Base-by-base conservation (phyloP, 2,888 invertebrate species). In the Eudiplozoon nipponicum region DNA sequence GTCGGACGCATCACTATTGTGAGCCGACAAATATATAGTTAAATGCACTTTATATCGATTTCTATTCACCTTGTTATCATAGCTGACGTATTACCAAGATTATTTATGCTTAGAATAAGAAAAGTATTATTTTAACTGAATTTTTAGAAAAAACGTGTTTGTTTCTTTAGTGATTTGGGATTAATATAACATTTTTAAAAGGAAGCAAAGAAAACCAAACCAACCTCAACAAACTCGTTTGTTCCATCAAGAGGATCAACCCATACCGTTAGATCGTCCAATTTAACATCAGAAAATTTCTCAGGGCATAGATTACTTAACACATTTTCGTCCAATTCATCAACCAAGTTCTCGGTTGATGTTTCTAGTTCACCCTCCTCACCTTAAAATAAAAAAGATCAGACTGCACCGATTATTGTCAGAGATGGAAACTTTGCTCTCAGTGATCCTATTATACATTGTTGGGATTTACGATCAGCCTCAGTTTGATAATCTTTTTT, bases 241-340 rank as follows among this genome's bases (percentile, higher is more conserved):
- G 94, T 98, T 26, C 94, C 94, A 66, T 98, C 94, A 5, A 98
- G 61, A 1, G 94, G 94, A 63, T 98, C 94, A 1, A 98, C 81
- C 90, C 90, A 86, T 18, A 86, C 67, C 9, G 78, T 76, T 47
- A 81, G 48, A 62, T 64, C 44, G 21, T 39, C 34, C 18, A 36
- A 15, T 21, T 31, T 7, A 4, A 40, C 22, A 1, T 44, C 18
- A 7, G 3, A 5, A 13, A 44, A 39, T 20, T 44, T 20, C 7
- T 26, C 35, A 20, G 44, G 44, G 33, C 44, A 44, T 31, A 11
- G 3, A 11, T 19, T 13, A 21, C 37, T 35, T 3, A 44, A 18
- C 7, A 43, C 36, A 3, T 13, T 19, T 3, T 18, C 17, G 17
- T 44, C 42, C 11, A 28, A 5, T 7, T n/a, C 28, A 4, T 42